Evolutionary conservation across 64 coral and sea anemone species (phyloP), one percentile per base, ranked within the genome.

Genomic region (Orbicella faveolata): DNA sequence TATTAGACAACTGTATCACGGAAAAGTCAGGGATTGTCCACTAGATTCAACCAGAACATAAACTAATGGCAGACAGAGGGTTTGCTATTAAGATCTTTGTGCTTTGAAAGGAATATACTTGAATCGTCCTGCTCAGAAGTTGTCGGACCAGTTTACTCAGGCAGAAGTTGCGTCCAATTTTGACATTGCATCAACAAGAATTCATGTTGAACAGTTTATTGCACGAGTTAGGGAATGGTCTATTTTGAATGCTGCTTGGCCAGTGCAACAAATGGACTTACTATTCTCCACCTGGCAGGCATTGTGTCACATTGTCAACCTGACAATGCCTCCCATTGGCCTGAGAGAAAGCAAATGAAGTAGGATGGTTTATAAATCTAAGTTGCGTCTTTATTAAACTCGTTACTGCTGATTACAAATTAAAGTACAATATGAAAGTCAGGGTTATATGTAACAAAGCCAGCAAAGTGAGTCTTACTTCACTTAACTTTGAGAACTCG

Each of bases 131-230:
- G 90, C 90, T 8, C 75, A 87, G 25, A 81, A 80, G 36, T 73
- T 30, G 17, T 23, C 4, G 4, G 39, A 87, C 75, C 89, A 91
- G 55, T 91, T 91, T 66, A 26, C 33, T 1, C 9, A 85, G 54
- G 89, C 72, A 53, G 89, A 91, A 30, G 89, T 91, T 21, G 89
- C 81, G 15, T 34, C 16, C 3, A 92, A 87, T 63, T 92, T 92
- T 92, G 90, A 92, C 63, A 87, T 92, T 79, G 90, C 90, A 8
- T 92, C 82, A 41, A 87, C 82, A 54, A 77, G 83, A 53, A 92
- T 92, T 87, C 83, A 87, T 92, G 90, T 92, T 64, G 82, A 92
- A 86, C 53, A 73, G 79, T 90, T 90, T 75, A 83, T 75, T 90
- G 79, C 68, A 57, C 19, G 65, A 59, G 83, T 73, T 67, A 73